A percentile compares a stretch with the other conserved stretches of the same genome.
phyloP scores from a whole-genome alignment of 2,888 invertebrate genomes.

The Hypomecis atomaria region DNA sequence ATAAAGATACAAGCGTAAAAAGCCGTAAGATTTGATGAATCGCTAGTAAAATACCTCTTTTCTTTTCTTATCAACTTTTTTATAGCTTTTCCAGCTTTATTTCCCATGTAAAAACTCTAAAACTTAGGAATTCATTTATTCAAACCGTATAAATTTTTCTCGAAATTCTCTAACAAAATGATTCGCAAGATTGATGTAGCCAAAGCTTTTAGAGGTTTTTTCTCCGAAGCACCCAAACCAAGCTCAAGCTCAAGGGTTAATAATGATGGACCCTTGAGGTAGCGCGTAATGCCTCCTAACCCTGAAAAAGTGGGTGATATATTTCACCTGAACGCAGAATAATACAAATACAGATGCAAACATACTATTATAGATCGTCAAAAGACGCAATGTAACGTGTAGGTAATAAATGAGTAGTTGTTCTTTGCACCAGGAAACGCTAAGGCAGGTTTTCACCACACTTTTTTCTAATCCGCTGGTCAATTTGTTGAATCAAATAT shows the following conservation, averaged over 20 bases:
- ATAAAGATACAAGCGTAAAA: too few relatives aligned
- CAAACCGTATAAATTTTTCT: neutral
- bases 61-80: too few relatives aligned
- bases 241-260: constrained; percentile 55
- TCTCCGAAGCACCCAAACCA: constrained; percentile 47
- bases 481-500: neutral
- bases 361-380: too few relatives aligned
- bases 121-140: neutral
- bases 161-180: constrained; percentile 42
- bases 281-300: constrained; percentile 52
- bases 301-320: constrained; percentile 58
- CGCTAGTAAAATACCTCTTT: too few relatives aligned
- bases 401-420: neutral
- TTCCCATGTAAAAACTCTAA: too few relatives aligned
- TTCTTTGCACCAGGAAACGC: neutral
- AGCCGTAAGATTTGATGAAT: too few relatives aligned
- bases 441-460: neutral
- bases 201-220: constrained; percentile 46
- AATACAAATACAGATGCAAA: neutral
- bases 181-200: constrained; percentile 56
- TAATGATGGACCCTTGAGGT: constrained; percentile 56
- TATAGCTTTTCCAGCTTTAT: too few relatives aligned
- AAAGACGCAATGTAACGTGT: neutral
- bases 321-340: constrained; percentile 48
- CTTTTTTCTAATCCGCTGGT: neutral